Percentiles rank a stretch among this genome's conserved stretches.
These are phyloP conservation scores for Doryteuthis pealeii DNA, from an alignment of 1,140 invertebrate species.

Conservation along the genomic window DNA sequence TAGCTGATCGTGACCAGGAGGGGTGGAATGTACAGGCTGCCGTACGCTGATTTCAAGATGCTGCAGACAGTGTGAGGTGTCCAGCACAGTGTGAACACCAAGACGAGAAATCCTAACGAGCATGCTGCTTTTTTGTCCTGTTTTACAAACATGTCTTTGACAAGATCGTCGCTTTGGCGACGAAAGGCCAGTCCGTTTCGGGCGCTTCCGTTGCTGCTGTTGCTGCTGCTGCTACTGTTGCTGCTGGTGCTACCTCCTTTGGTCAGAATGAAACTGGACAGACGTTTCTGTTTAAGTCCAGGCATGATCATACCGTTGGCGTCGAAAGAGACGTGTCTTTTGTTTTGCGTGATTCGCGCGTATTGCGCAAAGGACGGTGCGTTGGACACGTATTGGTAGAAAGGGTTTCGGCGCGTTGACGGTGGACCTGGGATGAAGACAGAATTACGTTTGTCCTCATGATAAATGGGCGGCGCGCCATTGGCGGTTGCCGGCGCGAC, in stretches of 20 bases:
- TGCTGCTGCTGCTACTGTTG: conserved; percentile 15
- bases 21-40: conserved; percentile 24
- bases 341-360: not conserved
- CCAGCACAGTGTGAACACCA: conserved; percentile 47
- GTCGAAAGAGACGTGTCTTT: not conserved
- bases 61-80: conserved; percentile 37
- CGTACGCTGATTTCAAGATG: conserved; percentile 29
- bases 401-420: not conserved
- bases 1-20: conserved; percentile 31
- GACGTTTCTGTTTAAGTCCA: not conserved
- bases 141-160: conserved; percentile 39
- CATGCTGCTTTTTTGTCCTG: conserved; percentile 49
- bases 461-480: too few relatives aligned
- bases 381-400: not conserved
- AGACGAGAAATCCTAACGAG: conserved; percentile 41
- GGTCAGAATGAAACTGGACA: not conserved
- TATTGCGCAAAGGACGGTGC: not conserved
- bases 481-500: not conserved
- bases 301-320: not conserved
- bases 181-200: conserved; percentile 18
- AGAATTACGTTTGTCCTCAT: not conserved
- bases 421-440: not conserved
- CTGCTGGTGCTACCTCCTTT: not conserved
- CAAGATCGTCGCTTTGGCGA: conserved; percentile 42
- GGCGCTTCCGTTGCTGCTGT: conserved; percentile 7